A percentile compares a stretch with the other conserved stretches of the same genome.
phyloP scores from a whole-genome alignment of 2,113 vertebrate species.

The Neotragus moschatus region DNA sequence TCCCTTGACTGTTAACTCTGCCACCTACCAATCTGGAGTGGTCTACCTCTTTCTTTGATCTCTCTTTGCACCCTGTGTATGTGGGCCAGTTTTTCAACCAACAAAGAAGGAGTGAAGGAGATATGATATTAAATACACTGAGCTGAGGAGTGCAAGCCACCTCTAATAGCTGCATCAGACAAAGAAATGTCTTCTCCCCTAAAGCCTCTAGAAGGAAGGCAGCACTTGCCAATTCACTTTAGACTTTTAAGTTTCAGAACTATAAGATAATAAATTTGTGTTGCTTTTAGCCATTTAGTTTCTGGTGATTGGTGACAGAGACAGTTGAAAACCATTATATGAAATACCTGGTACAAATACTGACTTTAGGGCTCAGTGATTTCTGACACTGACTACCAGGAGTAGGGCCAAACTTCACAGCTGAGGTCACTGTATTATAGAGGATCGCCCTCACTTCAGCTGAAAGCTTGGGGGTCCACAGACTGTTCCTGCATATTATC shows the following conservation, averaged over 20 bases:
- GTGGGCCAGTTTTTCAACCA: neutral
- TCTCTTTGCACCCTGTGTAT: rapidly evolving
- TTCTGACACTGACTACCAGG: neutral
- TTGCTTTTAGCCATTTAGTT: neutral
- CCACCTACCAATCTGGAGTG: neutral
- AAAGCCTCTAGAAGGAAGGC: neutral
- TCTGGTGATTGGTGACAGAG: neutral
- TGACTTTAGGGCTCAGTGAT: neutral
- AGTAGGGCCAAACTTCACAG: neutral
- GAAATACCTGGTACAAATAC: neutral
- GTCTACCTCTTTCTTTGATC: neutral
- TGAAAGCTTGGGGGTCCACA: neutral
- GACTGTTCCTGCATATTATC: neutral
- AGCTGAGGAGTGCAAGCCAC: neutral
- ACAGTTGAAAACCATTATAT: neutral
- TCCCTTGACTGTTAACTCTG: neutral
- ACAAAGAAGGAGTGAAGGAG: neutral
- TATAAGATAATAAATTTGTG: neutral
- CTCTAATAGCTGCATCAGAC: too few relatives aligned
- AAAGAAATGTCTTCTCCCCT: neutral
- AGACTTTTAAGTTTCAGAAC: neutral
- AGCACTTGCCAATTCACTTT: neutral
- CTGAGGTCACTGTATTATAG: neutral
- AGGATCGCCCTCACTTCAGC: neutral
- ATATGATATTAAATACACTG: rapidly evolving